Evolutionary conservation across 2,113 vertebrate species (phyloP).

Genomic region (Monarcha castaneiventris): DNA sequence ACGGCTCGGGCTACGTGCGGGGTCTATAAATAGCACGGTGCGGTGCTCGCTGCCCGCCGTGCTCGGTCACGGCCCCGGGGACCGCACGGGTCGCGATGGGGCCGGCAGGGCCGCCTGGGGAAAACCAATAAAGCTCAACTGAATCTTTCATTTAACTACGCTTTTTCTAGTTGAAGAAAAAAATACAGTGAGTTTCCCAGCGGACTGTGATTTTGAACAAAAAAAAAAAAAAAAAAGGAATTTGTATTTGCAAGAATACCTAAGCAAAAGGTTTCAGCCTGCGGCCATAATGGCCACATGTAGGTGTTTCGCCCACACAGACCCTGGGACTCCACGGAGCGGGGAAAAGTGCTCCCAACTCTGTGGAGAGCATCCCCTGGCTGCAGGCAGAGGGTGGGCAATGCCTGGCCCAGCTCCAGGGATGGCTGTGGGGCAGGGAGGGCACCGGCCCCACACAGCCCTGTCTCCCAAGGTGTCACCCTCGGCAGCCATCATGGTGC

Average conservation of each 20-base stretch:
- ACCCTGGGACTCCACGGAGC: background rate
- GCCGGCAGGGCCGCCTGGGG: background rate
- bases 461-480: background rate
- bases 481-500: background rate
- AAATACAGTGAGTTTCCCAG: background rate
- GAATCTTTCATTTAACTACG: background rate
- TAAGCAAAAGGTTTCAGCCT: background rate
- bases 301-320: accelerated
- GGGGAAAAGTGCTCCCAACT: background rate
- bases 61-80: background rate
- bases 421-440: background rate
- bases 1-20: background rate
- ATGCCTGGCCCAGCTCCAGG: background rate
- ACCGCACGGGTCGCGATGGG: accelerated
- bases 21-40: background rate
- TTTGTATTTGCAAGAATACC: background rate
- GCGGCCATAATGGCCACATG: too few species aligned
- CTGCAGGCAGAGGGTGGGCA: background rate
- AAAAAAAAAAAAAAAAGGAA: accelerated
- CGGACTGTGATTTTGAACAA: background rate
- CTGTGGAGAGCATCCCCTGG: background rate
- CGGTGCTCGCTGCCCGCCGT: accelerated
- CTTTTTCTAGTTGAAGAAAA: background rate
- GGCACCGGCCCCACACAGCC: background rate
- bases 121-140: background rate